These are phyloP conservation scores for Eutrigla gurnardus DNA, from an alignment of 2,797 vertebrate species.

Conservation along the genomic window DNA sequence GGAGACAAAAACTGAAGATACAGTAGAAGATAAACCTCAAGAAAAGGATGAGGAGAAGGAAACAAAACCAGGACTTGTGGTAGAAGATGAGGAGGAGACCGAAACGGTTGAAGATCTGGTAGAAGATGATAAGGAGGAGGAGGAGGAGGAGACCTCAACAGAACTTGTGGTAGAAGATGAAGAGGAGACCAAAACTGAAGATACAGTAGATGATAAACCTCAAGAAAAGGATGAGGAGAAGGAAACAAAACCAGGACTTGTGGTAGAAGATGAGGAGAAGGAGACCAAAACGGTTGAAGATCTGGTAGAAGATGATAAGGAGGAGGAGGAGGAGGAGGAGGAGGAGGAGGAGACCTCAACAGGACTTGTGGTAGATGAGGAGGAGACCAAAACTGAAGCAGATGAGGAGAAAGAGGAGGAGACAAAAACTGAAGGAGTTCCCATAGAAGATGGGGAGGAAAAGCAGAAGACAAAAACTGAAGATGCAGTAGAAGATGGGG, in stretches of 20 bases:
- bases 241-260: no score
- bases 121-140: no score
- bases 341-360: neutral
- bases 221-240: neutral
- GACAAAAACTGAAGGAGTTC: no score
- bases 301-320: neutral
- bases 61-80: no score
- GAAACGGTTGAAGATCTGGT: no score
- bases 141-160: neutral
- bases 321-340: neutral
- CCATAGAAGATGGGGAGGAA: neutral
- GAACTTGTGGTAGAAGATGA: neutral
- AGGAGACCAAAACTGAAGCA: neutral
- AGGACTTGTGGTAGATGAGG: neutral
- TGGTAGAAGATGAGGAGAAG: neutral
- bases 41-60: neutral
- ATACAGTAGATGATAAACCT: neutral
- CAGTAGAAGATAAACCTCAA: no score
- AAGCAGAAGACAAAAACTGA: neutral
- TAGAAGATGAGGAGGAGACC: neutral
- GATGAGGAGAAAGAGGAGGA: neutral
- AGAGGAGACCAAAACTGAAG: neutral
- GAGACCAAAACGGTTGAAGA: neutral
- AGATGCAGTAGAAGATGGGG: neutral
- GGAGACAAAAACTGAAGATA: neutral